A percentile compares a stretch with the other conserved stretches of the same genome.
Conservation (phyloP, 2,888 invertebrate species). For the Stomorhina lunata region DNA sequence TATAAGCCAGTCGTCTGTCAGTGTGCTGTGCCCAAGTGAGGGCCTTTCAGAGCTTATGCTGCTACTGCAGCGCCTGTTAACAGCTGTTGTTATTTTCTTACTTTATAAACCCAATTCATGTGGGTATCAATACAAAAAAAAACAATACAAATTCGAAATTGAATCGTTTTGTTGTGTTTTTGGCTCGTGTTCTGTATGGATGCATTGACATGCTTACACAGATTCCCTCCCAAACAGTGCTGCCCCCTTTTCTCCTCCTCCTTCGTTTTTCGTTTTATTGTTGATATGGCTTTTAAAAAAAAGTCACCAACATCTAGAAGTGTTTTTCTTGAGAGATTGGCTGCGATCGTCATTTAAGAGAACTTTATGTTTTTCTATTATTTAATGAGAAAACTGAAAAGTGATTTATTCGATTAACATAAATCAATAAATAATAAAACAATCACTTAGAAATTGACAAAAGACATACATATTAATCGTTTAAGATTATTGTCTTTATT, state of each 20-base stretch:
- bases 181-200: slow-evolving; percentile 16
- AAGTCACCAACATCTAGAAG: not conserved
- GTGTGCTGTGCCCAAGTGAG: not conserved
- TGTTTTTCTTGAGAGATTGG: not conserved
- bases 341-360: not conserved
- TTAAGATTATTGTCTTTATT: no score
- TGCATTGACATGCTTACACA: not conserved
- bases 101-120: not conserved
- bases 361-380: not conserved
- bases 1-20: not conserved
- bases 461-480: not conserved
- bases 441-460: not conserved
- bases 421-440: not conserved
- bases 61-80: not conserved
- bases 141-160: not conserved
- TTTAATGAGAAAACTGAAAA: not conserved
- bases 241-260: not conserved
- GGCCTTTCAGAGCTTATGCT: not conserved
- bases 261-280: not conserved
- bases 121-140: slow-evolving; percentile 33
- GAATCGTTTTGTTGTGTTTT: not conserved
- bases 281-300: not conserved
- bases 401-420: not conserved
- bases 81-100: slow-evolving; percentile 1
- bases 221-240: not conserved